These are phyloP conservation scores for Diceros bicornis DNA, from an alignment of 2,797 vertebrate species.

Conservation along the genomic window DNA sequence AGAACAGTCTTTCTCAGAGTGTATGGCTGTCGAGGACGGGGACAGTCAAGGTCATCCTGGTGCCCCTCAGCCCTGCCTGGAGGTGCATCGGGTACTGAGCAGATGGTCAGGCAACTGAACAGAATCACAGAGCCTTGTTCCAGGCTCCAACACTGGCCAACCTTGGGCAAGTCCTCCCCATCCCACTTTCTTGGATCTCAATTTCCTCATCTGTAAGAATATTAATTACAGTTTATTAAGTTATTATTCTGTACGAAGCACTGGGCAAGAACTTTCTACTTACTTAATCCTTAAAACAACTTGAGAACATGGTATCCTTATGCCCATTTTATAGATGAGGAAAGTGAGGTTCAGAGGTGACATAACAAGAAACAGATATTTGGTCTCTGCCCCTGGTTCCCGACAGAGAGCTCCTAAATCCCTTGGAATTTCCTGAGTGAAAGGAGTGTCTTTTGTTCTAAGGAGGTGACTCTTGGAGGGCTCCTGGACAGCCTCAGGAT, in stretches of 20 bases:
- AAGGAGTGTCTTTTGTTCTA: not conserved
- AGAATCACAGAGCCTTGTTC: not conserved
- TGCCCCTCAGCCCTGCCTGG: not conserved
- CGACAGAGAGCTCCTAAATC: not conserved
- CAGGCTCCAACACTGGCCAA: not conserved
- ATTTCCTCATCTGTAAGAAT: not conserved
- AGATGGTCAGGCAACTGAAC: not conserved
- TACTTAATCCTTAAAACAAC: not conserved
- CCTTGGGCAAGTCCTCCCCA: not conserved
- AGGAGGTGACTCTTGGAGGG: not conserved
- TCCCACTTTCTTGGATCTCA: not conserved
- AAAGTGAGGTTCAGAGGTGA: not conserved
- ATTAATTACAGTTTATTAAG: not conserved
- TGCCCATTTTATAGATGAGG: not conserved
- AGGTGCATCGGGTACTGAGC: fast-evolving
- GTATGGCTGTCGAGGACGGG: fast-evolving
- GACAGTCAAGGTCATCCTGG: fast-evolving
- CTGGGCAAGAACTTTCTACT: not conserved
- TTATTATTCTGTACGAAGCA: not conserved
- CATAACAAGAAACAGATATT: not conserved
- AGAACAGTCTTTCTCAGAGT: not conserved
- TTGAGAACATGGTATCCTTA: not conserved
- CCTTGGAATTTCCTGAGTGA: not conserved
- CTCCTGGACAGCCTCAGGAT: not conserved
- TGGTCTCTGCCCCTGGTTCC: not conserved